A percentile compares a stretch with the other conserved stretches of the same genome.
Evolutionary conservation across 2,888 invertebrate species (phyloP).

Genomic region (Plusia festucae): DNA sequence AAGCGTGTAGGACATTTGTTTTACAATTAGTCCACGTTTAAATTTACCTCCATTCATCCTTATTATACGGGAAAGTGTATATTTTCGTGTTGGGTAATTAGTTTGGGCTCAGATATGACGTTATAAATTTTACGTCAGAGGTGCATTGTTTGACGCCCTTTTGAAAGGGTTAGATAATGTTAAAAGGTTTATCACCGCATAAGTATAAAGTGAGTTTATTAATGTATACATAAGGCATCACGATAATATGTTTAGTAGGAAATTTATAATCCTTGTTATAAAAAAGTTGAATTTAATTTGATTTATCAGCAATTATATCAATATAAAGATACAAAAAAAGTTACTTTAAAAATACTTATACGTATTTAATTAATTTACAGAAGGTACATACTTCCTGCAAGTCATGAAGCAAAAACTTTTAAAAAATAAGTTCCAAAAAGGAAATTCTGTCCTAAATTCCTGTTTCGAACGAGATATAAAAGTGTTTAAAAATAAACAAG

Average conservation of each 20-base stretch:
- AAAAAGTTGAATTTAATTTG: too few relatives aligned
- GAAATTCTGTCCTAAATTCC: neutral
- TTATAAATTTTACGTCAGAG: constrained; percentile 36
- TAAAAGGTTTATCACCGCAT: neutral
- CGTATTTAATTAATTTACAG: too few relatives aligned
- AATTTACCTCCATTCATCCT: constrained; percentile 65
- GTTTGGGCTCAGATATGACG: constrained; percentile 32
- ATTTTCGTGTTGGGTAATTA: constrained; percentile 45
- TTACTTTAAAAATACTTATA: too few relatives aligned
- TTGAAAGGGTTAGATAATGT: constrained; percentile 17
- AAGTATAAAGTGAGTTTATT: neutral
- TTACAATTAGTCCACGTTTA: constrained; percentile 79
- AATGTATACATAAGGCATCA: too few relatives aligned
- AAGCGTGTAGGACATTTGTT: constrained; percentile 85
- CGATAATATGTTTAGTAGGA: too few relatives aligned
- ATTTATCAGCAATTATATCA: too few relatives aligned
- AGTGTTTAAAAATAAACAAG: neutral
- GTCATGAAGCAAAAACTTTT: too few relatives aligned
- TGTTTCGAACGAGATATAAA: neutral
- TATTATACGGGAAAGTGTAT: constrained; percentile 51
- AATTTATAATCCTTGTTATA: too few relatives aligned
- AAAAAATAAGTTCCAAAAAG: neutral
- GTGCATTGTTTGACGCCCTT: constrained; percentile 27
- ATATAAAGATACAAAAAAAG: too few relatives aligned
- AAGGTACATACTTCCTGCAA: too few relatives aligned